Evolutionary conservation across 1,140 invertebrate species (phyloP), one percentile per base, ranked within the genome.

Genomic region (Trichonephila inaurata): DNA sequence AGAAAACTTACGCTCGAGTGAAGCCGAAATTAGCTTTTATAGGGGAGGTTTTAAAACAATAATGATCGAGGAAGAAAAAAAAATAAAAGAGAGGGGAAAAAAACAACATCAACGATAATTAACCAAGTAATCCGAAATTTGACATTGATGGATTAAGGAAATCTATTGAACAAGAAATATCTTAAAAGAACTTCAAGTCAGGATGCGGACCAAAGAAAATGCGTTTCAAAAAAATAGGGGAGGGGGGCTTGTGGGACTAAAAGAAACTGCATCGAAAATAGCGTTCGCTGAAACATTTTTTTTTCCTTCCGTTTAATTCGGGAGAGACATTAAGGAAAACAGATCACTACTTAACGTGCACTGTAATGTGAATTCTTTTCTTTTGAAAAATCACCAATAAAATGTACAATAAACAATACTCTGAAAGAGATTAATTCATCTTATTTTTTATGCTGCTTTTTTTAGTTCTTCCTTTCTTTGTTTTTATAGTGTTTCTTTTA

Each of bases 81-180:
- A 69, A 24, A 28, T 1, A 1, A 14, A 24, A 24, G 3, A 19
- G 24, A 72, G 40, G 72, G 69, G 86, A 61, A 33, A 33, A 28
- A 7, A 12, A 18, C n/a, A 92, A 69, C 91, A 92, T 92, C 91
- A 87, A 92, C 64, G 91, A 64, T 87, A 92, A 92, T 92, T 92
- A 92, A 69, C 28, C 82, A 87, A 92, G 82, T 92, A 92, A 83
- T 77, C 83, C 64, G 44, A 66, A 92, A 92, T 92, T 92, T 92
- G 91, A 92, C 91, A 92, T 69, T 92, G 91, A 92, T 92, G 61
- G 91, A 92, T 92, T 87, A 64, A 40, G 91, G 28, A 86, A 87
- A 82, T 58, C 89, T 61, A 90, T 90, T 61, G 33, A 72, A 92
- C 81, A 92, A 86, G 91, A 86, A 72, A 81, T 81, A 81, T 61